Evolutionary conservation across 2,888 invertebrate species (phyloP), one percentile per base, ranked within the genome.

Genomic region (Papilio demoleus): DNA sequence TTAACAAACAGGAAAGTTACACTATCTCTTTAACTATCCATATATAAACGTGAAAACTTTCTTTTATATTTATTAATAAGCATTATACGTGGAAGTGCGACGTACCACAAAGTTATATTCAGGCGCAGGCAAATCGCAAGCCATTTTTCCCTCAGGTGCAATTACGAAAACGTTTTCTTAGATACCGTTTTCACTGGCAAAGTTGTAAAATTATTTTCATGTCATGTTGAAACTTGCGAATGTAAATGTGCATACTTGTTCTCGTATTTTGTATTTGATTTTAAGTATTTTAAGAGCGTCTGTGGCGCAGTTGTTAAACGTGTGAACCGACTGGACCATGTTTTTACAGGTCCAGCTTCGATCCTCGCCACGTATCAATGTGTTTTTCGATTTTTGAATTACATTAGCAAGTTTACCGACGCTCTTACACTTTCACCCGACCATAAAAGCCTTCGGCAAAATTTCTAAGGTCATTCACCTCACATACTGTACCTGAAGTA

Each of bases 121-220:
- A 59, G 34, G 9, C 19, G 58, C 65, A 24, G 36, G 65, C 58
- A 65, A 65, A 59, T 65, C 58, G 59, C 59, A 47, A 65, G 59
- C 34, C 45, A 65, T 65, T 65, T 65, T 65, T 59, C 65, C 65
- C 65, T 59, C 36, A 45, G 65, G 58, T 59, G 59, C 42, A 65
- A 65, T 65, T 59, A 65, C 24, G 65, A 24, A 59, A 65, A 59
- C 65, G 65, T 65, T 59, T 65, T 65, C 65, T 59, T 59, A 65
- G 65, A 59, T 65, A 65, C 65, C 65, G 58, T 65, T 58, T 45
- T 59, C 65, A 65, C 65, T 65, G 45, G 59, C 45, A 34, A 11
- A 31, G 31, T 62, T 31, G 62, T 19, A 62, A 62, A 45, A 62
- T 34, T 62, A 62, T 45, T 62, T 62, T 62, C 45, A 17, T 45